Conservation (phyloP, 2,113 vertebrate genomes). For the Elephantulus edwardii region DNA sequence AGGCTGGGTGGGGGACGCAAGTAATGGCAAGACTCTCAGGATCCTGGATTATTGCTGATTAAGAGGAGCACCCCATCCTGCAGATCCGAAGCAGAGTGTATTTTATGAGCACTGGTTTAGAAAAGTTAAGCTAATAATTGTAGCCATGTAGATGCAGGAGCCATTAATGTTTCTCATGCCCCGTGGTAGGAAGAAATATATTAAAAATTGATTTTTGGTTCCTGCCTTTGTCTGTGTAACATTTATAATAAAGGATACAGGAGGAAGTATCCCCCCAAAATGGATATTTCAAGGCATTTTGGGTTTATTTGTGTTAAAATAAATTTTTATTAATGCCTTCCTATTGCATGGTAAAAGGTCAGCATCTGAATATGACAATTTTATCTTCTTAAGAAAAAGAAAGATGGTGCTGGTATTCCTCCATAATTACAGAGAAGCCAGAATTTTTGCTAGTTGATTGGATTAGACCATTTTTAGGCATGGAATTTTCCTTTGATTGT, state of each 20-base stretch:
- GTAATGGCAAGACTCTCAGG: slow-evolving; percentile 72
- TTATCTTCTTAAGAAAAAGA: slow-evolving; percentile 80
- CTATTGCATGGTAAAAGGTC: slow-evolving; percentile 82
- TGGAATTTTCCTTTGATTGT: slow-evolving; percentile 42
- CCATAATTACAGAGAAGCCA: slow-evolving; percentile 78
- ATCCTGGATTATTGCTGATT: slow-evolving; percentile 79
- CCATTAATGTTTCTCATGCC: slow-evolving; percentile 84
- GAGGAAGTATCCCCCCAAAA: slow-evolving; percentile 83
- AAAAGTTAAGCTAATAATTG: slow-evolving; percentile 77
- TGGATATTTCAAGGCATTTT: slow-evolving; percentile 86
- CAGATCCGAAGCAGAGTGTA: slow-evolving; percentile 55
- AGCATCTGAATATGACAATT: slow-evolving; percentile 81
- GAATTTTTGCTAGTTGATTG: slow-evolving; percentile 70
- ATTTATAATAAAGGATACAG: slow-evolving; percentile 85
- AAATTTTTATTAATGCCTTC: slow-evolving; percentile 84
- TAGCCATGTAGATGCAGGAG: slow-evolving; percentile 81
- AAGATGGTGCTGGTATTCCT: slow-evolving; percentile 76
- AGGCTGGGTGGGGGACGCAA: slow-evolving; percentile 72
- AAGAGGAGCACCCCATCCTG: slow-evolving; percentile 59
- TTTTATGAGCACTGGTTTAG: slow-evolving; percentile 63
- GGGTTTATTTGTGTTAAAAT: slow-evolving; percentile 81
- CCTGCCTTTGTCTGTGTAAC: slow-evolving; percentile 85
- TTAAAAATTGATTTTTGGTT: slow-evolving; percentile 89
- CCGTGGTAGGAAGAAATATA: slow-evolving; percentile 88
- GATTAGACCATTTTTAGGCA: slow-evolving; percentile 68